Evolutionary conservation across 2,888 invertebrate species (phyloP).

Genomic region (Cyrtodaria siliqua): DNA sequence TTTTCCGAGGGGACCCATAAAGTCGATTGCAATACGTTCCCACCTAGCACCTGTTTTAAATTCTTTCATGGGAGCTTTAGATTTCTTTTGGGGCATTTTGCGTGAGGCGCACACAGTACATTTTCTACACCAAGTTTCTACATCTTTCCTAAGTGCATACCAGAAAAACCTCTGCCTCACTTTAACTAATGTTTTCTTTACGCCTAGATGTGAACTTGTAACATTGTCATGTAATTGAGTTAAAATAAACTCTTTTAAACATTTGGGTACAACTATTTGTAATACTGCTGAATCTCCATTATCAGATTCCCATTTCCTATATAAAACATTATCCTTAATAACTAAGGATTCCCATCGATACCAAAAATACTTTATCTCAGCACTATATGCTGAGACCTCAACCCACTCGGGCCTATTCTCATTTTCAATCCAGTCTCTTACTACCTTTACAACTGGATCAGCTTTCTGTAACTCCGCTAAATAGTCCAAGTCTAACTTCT

Average conservation of each 20-base stretch:
- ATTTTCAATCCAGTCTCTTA: slow-evolving; percentile 16
- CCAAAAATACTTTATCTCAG: slow-evolving; percentile 43
- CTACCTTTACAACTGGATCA: background rate
- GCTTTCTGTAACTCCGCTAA: background rate
- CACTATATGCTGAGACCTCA: slow-evolving; percentile 12
- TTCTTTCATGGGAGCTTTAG: slow-evolving; percentile 10
- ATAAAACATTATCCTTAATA: slow-evolving; percentile 30
- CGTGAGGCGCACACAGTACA: slow-evolving; percentile 9
- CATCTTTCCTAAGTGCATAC: slow-evolving; percentile 22
- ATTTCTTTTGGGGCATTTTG: background rate
- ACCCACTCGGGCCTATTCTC: slow-evolving; percentile 28
- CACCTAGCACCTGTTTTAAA: slow-evolving; percentile 18
- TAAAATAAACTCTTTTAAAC: background rate
- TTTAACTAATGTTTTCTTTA: slow-evolving; percentile 17
- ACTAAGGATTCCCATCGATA: slow-evolving; percentile 37
- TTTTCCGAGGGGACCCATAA: slow-evolving; percentile 35
- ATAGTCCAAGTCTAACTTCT: background rate
- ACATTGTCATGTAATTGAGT: slow-evolving; percentile 9
- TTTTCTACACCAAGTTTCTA: slow-evolving; percentile 17
- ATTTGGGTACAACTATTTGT: slow-evolving; percentile 17
- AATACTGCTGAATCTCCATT: background rate
- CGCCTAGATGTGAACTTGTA: slow-evolving; percentile 36
- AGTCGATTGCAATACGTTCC: slow-evolving; percentile 47
- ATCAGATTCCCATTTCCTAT: slow-evolving; percentile 16
- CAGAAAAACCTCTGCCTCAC: slow-evolving; percentile 40